phyloP scores from a whole-genome alignment of 2,888 invertebrate genomes.

The Lepas anatifera region DNA sequence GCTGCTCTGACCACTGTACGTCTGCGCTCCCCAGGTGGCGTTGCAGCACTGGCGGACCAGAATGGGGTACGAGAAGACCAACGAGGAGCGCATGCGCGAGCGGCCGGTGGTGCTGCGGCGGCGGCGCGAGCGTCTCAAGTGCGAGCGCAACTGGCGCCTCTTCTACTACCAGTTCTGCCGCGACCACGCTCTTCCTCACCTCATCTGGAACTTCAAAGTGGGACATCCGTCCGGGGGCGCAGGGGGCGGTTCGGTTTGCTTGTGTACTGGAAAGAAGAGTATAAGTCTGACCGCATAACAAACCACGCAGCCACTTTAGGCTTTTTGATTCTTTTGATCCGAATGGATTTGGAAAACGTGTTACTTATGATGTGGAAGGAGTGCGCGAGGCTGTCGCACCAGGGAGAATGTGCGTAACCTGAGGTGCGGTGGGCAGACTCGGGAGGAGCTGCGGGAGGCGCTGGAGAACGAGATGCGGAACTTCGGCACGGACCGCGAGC shows the following conservation, averaged over 20 bases:
- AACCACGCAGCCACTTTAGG: too few relatives aligned
- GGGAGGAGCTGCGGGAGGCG: constrained; percentile 84
- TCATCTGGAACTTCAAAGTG: constrained; percentile 98
- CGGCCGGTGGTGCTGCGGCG: constrained; percentile 84
- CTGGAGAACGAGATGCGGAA: constrained; percentile 86
- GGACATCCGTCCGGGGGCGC: too few relatives aligned
- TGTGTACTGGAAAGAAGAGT: too few relatives aligned
- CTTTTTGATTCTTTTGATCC: too few relatives aligned
- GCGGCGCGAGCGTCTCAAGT: constrained; percentile 73
- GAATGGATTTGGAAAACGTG: too few relatives aligned
- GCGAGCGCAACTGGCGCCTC: constrained; percentile 76
- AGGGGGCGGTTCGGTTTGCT: too few relatives aligned
- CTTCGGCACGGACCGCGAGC: constrained; percentile 78
- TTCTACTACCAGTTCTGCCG: constrained; percentile 89
- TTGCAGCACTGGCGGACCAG: constrained; percentile 58
- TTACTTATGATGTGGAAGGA: too few relatives aligned
- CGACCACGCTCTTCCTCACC: constrained; percentile 88
- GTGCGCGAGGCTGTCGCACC: too few relatives aligned
- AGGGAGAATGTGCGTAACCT: too few relatives aligned
- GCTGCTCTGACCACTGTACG: too few relatives aligned
- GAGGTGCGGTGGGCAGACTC: constrained; percentile 47
- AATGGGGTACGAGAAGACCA: constrained; percentile 42
- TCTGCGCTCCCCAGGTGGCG: constrained; percentile 37
- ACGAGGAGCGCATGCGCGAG: constrained; percentile 45
- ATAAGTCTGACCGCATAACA: too few relatives aligned